Base-by-base conservation (phyloP, 2,797 vertebrate species). In the Falco berigora region DNA sequence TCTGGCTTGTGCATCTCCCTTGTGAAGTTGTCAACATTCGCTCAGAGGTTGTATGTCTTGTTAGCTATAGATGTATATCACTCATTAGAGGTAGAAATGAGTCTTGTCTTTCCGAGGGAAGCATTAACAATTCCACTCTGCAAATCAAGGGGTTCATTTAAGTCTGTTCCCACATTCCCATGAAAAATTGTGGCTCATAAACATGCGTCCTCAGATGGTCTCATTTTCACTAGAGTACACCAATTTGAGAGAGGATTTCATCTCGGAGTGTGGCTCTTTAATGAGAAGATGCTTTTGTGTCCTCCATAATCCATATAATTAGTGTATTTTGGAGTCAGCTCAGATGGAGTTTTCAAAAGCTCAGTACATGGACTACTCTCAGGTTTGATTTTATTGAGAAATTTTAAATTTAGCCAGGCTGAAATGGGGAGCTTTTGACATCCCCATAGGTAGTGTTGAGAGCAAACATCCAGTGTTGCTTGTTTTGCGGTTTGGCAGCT, bases 71-170 rank as follows among this genome's bases (percentile, higher is more conserved):
- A 94, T 84, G 58, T 74, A 69, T 96, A 38, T 90, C 16, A 4
- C 92, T 94, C 21, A 3, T 96, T 96, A 96, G 92, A 84, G 89
- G 62, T 23, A 46, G 92, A 81, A 86, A 78, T 47, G 69, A 5
- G 0, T 77, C 92, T 94, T 95, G n/a, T 88, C 95, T 95, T 94
- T 94, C 95, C 6, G 24, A 92, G 82, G 87, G 67, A 90, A 87
- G 64, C 88, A 79, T 96, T 95, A 95, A 76, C 77, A 61, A 86
- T 92, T 96, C 76, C 28, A 14, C 64, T 82, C 85, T 87, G 93
- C 77, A 92, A 93, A 92, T 90, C 85, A 79, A 82, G 93, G 90
- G 72, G 36, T 95, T 94, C 81, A 71, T 94, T 97, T 96, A 80
- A 91, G 94, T 50, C 80, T 85, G 56, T 83, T 90, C 61, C 68